Evolutionary conservation across 2,888 invertebrate species (phyloP).

Genomic region (Melipona bicolor): DNA sequence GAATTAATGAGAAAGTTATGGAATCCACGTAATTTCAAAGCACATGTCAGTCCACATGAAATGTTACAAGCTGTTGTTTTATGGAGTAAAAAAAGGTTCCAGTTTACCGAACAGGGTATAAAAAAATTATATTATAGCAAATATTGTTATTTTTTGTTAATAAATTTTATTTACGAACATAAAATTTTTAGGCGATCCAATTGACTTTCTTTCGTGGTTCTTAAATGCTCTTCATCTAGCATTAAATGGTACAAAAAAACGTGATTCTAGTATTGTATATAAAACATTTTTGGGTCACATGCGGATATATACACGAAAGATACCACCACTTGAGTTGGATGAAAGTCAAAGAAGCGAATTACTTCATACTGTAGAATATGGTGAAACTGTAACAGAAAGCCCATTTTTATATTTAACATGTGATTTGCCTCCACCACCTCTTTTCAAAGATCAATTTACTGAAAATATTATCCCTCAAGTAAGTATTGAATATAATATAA

Average conservation of each 20-base stretch:
- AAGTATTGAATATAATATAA: conserved; percentile 48
- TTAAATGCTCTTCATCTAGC: conserved; percentile 97
- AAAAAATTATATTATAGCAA: conserved; percentile 23
- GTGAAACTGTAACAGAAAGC: conserved; percentile 93
- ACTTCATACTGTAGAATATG: conserved; percentile 93
- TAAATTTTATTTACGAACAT: neutral
- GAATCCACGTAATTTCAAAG: conserved; percentile 99
- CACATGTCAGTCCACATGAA: conserved; percentile 99
- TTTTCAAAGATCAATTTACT: conserved; percentile 98
- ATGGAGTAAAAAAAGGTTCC: conserved; percentile 98
- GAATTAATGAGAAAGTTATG: conserved; percentile 98
- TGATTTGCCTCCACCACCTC: conserved; percentile 98
- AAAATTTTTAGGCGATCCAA: conserved; percentile 92
- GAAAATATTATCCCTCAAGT: conserved; percentile 99
- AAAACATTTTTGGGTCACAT: conserved; percentile 97
- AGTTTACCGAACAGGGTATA: conserved; percentile 98
- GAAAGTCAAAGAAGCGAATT: conserved; percentile 94
- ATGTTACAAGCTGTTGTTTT: conserved; percentile 99
- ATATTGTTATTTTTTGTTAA: neutral
- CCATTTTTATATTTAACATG: conserved; percentile 98
- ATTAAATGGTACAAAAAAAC: conserved; percentile 95
- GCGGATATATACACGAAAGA: conserved; percentile 95
- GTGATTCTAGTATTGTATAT: conserved; percentile 96
- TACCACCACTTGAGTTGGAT: conserved; percentile 96
- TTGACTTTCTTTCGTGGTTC: conserved; percentile 99